phyloP scores from a whole-genome alignment of 2,888 invertebrate genomes.

The Ichneumoninae sp. region DNA sequence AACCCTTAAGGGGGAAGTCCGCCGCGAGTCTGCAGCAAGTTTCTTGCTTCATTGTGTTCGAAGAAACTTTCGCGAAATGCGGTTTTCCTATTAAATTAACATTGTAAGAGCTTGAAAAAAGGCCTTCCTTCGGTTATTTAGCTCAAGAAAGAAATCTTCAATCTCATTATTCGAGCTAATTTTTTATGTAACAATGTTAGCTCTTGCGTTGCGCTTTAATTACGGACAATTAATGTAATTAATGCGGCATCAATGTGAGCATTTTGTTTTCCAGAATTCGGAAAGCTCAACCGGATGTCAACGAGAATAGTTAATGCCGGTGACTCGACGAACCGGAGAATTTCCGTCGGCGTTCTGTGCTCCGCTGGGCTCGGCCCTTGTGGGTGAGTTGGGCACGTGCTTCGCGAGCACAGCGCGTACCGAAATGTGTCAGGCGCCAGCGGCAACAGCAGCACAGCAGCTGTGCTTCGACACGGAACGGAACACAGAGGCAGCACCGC shows the following conservation, averaged over 20 bases:
- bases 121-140: too few relatives aligned
- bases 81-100: too few relatives aligned
- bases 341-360: slow-evolving; percentile 16
- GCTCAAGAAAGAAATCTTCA: too few relatives aligned
- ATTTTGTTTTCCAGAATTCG: slow-evolving; percentile 17
- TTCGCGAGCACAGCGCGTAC: slow-evolving; percentile 47
- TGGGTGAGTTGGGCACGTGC: slow-evolving; percentile 29
- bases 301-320: slow-evolving; percentile 38
- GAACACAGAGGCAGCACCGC: slow-evolving; percentile 11
- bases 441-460: slow-evolving; percentile 28
- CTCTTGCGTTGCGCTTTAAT: too few relatives aligned
- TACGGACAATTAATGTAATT: too few relatives aligned
- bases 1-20: slow-evolving; percentile 3
- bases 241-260: too few relatives aligned
- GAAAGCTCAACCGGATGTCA: slow-evolving; percentile 47
- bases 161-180: too few relatives aligned
- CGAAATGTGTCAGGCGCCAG: slow-evolving; percentile 52
- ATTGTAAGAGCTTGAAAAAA: too few relatives aligned
- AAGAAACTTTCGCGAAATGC: background rate
- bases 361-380: slow-evolving; percentile 17
- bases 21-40: background rate
- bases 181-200: too few relatives aligned
- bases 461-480: slow-evolving; percentile 42
- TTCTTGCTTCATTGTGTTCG: background rate
- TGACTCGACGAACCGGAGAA: slow-evolving; percentile 47